A percentile compares a stretch with the other conserved stretches of the same genome.
These are phyloP conservation scores for Prosapia bicincta DNA, from an alignment of 2,888 invertebrate species.

Conservation along the genomic window DNA sequence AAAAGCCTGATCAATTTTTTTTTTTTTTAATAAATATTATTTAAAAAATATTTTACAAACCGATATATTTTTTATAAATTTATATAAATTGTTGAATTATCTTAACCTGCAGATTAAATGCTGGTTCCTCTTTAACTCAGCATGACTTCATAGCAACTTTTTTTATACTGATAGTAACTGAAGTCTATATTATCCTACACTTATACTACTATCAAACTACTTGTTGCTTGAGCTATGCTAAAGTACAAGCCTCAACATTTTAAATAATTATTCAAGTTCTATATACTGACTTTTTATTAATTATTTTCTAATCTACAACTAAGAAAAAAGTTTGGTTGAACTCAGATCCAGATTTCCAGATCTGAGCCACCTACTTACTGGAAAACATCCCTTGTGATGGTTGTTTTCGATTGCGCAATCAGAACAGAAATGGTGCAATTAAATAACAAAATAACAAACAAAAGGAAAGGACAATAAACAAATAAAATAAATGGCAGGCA, in stretches of 20 bases:
- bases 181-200: too few relatives aligned
- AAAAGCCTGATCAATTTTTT: too few relatives aligned
- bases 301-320: constrained; percentile 6
- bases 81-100: too few relatives aligned
- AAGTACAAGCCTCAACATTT: not conserved
- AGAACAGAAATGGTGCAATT: constrained; percentile 57
- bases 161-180: too few relatives aligned
- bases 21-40: too few relatives aligned
- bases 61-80: too few relatives aligned
- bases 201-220: too few relatives aligned
- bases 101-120: too few relatives aligned
- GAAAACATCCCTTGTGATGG: constrained; percentile 68
- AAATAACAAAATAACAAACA: constrained; percentile 60
- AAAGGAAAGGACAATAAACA: constrained; percentile 65
- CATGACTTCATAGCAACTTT: too few relatives aligned
- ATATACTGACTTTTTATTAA: not conserved
- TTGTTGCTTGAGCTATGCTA: constrained; percentile 18
- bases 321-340: not conserved
- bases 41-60: too few relatives aligned
- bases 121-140: too few relatives aligned
- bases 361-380: constrained; percentile 56
- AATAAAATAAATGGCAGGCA: constrained; percentile 48
- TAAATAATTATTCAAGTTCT: not conserved
- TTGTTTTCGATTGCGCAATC: constrained; percentile 56
- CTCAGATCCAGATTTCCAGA: constrained; percentile 24